Evolutionary conservation across 2,888 invertebrate genomes (phyloP).

Genomic region (Tupiocoris notatus): DNA sequence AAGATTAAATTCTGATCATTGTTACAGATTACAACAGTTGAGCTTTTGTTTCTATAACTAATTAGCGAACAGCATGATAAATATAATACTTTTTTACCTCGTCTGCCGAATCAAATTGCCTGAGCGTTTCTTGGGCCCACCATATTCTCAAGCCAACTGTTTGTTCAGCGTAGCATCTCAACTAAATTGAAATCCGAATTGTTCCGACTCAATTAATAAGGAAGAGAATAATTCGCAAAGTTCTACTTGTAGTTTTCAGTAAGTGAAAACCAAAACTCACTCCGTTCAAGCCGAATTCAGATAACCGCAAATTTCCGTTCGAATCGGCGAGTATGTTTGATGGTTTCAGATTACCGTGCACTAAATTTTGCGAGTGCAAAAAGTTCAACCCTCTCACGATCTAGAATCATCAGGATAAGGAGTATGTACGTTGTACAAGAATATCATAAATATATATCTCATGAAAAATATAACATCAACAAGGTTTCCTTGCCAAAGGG

Average conservation of each 20-base stretch:
- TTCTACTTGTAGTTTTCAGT: too few relatives aligned
- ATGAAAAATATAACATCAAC: too few relatives aligned
- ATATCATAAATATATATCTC: too few relatives aligned
- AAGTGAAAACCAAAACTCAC: conserved; percentile 51
- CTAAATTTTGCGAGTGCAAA: conserved; percentile 53
- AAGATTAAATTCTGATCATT: too few relatives aligned
- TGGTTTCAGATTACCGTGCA: conserved; percentile 57
- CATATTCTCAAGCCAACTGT: conserved; percentile 53
- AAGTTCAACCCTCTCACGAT: conserved; percentile 52
- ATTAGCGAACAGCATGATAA: too few relatives aligned
- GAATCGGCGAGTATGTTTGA: conserved; percentile 55
- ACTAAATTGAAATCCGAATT: not conserved
- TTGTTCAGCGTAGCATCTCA: conserved; percentile 48
- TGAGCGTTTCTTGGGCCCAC: conserved; percentile 55
- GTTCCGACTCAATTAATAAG: too few relatives aligned
- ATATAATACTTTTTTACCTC: not conserved
- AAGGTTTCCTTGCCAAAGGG: too few relatives aligned
- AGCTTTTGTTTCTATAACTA: too few relatives aligned
- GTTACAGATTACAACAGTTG: too few relatives aligned
- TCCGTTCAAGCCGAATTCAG: conserved; percentile 56
- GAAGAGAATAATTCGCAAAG: too few relatives aligned
- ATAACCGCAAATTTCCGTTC: conserved; percentile 53
- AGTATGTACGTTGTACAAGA: too few relatives aligned
- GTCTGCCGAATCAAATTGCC: conserved; percentile 43
- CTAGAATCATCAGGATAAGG: conserved; percentile 46